phyloP scores from a whole-genome alignment of 2,888 invertebrate species.

The Flexamia atlantica region DNA sequence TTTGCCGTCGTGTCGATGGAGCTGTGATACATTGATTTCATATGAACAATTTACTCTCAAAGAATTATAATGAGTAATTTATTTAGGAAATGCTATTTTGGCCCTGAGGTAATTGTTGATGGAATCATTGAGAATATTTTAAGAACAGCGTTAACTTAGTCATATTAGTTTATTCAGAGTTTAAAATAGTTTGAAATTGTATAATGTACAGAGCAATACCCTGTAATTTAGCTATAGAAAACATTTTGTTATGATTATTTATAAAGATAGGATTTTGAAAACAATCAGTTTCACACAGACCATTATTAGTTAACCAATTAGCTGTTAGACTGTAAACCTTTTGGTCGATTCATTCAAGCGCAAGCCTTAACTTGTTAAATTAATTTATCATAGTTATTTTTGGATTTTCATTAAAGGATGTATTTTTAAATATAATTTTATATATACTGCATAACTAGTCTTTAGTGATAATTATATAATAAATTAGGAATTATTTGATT shows the following conservation, averaged over 20 bases:
- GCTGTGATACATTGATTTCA: conserved; percentile 56
- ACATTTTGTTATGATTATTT: conserved; percentile 36
- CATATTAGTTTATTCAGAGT: conserved; percentile 60
- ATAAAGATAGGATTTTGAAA: conserved; percentile 29
- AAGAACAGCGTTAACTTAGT: conserved; percentile 52
- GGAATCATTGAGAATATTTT: conserved; percentile 57
- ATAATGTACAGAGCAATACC: conserved; percentile 34
- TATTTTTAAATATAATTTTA: conserved; percentile 64
- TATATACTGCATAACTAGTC: conserved; percentile 64
- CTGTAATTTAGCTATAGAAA: conserved; percentile 36
- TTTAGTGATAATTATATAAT: conserved; percentile 67
- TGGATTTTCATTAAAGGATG: conserved; percentile 55
- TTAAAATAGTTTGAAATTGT: conserved; percentile 52
- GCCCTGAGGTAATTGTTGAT: conserved; percentile 20
- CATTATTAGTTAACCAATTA: conserved; percentile 52
- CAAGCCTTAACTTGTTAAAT: conserved; percentile 45
- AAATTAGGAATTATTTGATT: conserved; percentile 56
- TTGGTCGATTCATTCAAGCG: conserved; percentile 19
- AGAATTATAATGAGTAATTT: conserved; percentile 29
- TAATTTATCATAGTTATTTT: conserved; percentile 43
- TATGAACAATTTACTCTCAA: conserved; percentile 28
- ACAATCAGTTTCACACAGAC: conserved; percentile 15
- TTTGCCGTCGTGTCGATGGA: conserved; percentile 31
- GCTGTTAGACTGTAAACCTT: conserved; percentile 24
- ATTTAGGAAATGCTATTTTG: conserved; percentile 44